phyloP scores from a whole-genome alignment of 1,140 invertebrate genomes.

The Diprion similis region DNA sequence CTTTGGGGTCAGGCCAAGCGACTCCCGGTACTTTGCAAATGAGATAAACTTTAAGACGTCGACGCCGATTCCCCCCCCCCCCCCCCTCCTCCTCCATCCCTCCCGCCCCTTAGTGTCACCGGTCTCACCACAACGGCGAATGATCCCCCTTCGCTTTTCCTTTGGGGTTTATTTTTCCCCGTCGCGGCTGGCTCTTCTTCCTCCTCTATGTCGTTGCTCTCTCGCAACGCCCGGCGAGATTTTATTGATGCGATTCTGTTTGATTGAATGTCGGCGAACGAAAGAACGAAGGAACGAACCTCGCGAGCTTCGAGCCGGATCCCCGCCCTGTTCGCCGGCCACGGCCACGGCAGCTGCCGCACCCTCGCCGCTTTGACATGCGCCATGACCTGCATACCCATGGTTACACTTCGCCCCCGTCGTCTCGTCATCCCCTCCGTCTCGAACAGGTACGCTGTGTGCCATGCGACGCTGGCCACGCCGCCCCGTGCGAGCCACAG shows the following conservation, averaged over 20 bases:
- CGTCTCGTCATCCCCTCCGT: background rate
- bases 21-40: background rate
- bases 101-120: too few species aligned
- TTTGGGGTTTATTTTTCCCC: too few species aligned
- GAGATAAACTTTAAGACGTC: background rate
- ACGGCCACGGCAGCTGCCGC: slow-evolving; percentile 34
- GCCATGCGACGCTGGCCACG: background rate
- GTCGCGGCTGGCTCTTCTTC: too few species aligned
- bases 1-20: background rate
- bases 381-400: slow-evolving; percentile 47
- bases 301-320: background rate
- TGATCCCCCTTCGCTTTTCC: too few species aligned
- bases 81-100: too few species aligned
- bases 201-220: too few species aligned
- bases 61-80: too few species aligned
- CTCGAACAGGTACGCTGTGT: background rate
- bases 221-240: background rate
- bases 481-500: background rate
- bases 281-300: background rate
- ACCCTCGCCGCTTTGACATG: slow-evolving; percentile 51
- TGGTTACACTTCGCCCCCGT: slow-evolving; percentile 10
- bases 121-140: too few species aligned
- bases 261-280: slow-evolving; percentile 1
- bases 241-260: background rate
- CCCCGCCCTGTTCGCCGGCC: slow-evolving; percentile 4